Evolutionary conservation across 2,797 vertebrate genomes (phyloP).

Genomic region (Yasuhikotakia modesta): DNA sequence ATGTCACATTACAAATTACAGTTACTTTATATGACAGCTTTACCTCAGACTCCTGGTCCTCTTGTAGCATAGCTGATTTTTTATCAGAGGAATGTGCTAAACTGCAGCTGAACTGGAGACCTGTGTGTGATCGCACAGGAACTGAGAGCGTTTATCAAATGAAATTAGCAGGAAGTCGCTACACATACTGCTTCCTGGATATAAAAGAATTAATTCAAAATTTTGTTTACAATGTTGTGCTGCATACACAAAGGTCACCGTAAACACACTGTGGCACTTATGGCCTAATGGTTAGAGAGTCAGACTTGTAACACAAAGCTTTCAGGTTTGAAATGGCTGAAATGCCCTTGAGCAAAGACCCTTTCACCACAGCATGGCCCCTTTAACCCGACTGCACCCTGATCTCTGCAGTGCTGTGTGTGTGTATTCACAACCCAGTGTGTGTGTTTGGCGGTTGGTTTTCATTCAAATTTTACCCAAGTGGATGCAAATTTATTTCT

Average conservation of each 20-base stretch:
- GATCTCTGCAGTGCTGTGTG: no score
- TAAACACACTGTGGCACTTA: neutral
- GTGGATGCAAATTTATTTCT: conserved; percentile 49
- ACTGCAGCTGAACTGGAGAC: neutral
- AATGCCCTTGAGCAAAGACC: no score
- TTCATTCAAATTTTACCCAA: conserved; percentile 11
- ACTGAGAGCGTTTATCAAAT: conserved; percentile 46
- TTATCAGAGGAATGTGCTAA: conserved; percentile 1
- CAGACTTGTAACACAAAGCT: no score
- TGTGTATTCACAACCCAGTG: no score
- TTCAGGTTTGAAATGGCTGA: no score
- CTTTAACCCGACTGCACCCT: no score
- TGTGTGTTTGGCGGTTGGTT: neutral
- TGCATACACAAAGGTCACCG: neutral
- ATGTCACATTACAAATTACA: neutral
- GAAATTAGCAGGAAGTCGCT: conserved; percentile 47
- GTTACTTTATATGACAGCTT: neutral
- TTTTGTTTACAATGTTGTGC: neutral
- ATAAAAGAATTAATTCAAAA: neutral
- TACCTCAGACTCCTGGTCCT: conserved; percentile 31
- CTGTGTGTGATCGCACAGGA: conserved; percentile 50
- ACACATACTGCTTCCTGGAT: neutral
- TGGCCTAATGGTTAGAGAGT: no score
- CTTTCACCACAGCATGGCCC: no score
- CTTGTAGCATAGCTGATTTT: neutral